Percentiles rank a stretch among this genome's conserved stretches.
Evolutionary conservation across 2,888 invertebrate genomes (phyloP).

Genomic region (Scaptomyza polygonia): DNA sequence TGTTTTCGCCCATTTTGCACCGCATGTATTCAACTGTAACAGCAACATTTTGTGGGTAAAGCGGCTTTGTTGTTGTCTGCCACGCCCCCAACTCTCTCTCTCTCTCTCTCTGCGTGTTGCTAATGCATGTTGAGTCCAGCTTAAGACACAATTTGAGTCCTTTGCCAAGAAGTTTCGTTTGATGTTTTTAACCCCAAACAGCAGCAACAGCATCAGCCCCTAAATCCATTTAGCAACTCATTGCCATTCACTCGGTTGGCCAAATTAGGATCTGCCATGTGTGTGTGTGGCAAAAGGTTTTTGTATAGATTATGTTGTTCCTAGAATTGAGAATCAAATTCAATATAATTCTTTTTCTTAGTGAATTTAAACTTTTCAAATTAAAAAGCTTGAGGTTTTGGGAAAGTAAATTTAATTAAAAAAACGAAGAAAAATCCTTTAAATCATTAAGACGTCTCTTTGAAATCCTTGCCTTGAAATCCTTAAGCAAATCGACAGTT

Average conservation of each 20-base stretch:
- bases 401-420: not conserved
- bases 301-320: not conserved
- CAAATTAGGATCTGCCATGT: conserved; percentile 20
- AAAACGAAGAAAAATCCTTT: too few relatives aligned
- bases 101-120: conserved; percentile 55
- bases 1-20: conserved; percentile 51
- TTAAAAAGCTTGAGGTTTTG: not conserved
- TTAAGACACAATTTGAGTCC: conserved; percentile 74
- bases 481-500: not conserved
- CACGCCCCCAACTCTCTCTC: conserved; percentile 1
- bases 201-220: conserved; percentile 23
- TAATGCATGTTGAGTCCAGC: conserved; percentile 76
- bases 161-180: conserved; percentile 62
- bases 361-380: not conserved
- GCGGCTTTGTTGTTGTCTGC: conserved; percentile 47
- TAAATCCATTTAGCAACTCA: conserved; percentile 68
- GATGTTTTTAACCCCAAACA: conserved; percentile 46
- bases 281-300: not conserved
- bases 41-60: conserved; percentile 49
- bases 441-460: too few relatives aligned
- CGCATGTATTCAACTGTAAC: conserved; percentile 55
- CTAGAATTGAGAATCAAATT: not conserved
- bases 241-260: conserved; percentile 44
- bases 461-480: not conserved
- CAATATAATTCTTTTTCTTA: not conserved